Conservation (phyloP, 64 coral and sea anemone genomes). For the Acropora yongei region DNA sequence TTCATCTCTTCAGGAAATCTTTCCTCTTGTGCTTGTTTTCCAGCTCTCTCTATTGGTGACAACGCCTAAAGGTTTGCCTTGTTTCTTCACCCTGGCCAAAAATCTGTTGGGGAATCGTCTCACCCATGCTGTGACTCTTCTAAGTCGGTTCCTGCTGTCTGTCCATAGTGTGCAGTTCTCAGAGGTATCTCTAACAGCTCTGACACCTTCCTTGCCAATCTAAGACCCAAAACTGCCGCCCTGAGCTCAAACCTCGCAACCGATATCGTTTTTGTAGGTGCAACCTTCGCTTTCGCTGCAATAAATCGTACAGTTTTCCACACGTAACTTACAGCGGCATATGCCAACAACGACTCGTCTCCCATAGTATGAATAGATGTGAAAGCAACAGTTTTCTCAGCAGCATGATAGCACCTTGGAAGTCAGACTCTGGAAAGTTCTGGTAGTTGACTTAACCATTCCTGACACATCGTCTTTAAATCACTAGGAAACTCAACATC, state of each 20-base stretch:
- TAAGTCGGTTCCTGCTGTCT: slow-evolving; percentile 49
- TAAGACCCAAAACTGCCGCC: slow-evolving; percentile 38
- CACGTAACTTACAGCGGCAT: slow-evolving; percentile 61
- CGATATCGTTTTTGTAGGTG: slow-evolving; percentile 22
- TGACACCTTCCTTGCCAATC: neutral
- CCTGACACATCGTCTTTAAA: neutral
- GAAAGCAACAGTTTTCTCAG: neutral
- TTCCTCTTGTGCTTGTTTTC: slow-evolving; percentile 44
- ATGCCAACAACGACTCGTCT: slow-evolving; percentile 17
- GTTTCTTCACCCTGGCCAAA: slow-evolving; percentile 18
- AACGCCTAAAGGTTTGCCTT: neutral
- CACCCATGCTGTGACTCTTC: slow-evolving; percentile 26
- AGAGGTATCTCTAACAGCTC: neutral
- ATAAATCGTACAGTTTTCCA: neutral
- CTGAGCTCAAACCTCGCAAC: slow-evolving; percentile 59
- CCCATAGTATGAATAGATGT: slow-evolving; percentile 13
- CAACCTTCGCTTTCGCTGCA: slow-evolving; percentile 48
- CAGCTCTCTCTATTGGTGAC: neutral
- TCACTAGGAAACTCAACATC: neutral
- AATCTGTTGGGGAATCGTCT: slow-evolving; percentile 12
- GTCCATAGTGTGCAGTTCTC: slow-evolving; percentile 35
- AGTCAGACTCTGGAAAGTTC: slow-evolving; percentile 13
- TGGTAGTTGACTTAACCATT: slow-evolving; percentile 36
- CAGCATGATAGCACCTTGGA: neutral
- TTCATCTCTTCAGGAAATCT: slow-evolving; percentile 24